Evolutionary conservation across 1,140 invertebrate species (phyloP), one percentile per base, ranked within the genome.

Genomic region (Nasonia vitripennis): DNA sequence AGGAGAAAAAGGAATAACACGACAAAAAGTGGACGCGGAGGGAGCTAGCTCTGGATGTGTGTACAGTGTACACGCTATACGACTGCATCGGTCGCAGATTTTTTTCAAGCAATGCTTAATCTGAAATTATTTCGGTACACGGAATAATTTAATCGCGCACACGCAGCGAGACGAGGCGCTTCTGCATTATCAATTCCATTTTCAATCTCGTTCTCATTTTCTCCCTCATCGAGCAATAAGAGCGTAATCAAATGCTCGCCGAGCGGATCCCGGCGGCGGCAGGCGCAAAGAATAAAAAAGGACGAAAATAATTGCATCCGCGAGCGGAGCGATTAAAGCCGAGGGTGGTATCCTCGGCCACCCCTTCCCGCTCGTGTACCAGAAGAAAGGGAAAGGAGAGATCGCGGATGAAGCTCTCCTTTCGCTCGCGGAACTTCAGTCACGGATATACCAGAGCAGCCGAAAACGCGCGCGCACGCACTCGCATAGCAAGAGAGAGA

Each of bases 301-400:
- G 68, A 83, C 51, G 81, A 79, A 86, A 84, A 86, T 85, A 87
- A 86, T 86, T 86, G 83, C 86, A 82, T 82, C 70, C 77, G 83
- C 77, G 82, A 85, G 84, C 34, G 5, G 51, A 70, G 20, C 85
- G 85, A 86, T 86, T 86, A 82, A 86, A 86, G 55, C 71, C 37
- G 41, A 79, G 62, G 45, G 74, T 55, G 74, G 74, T 37, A 62
- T 62, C 17, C 55, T 62, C 55, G 55, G 83, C 31, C 23, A 37
- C 20, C 55, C 51, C 81, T 48, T 20, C 6, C 31, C 31, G 17
- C 55, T 20, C 20, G 17, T 62, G 1, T 75, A 75, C 68, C 73
- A 68, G 67, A 84, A 78, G 77, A 80, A 80, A 75, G 51, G 78
- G 48, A 85, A 85, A 85, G 27, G 77, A 75, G 78, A 85, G 83